These are phyloP conservation scores for Kuschelorhynchus macadamiae DNA, from an alignment of 2,888 invertebrate genomes.

Conservation along the genomic window DNA sequence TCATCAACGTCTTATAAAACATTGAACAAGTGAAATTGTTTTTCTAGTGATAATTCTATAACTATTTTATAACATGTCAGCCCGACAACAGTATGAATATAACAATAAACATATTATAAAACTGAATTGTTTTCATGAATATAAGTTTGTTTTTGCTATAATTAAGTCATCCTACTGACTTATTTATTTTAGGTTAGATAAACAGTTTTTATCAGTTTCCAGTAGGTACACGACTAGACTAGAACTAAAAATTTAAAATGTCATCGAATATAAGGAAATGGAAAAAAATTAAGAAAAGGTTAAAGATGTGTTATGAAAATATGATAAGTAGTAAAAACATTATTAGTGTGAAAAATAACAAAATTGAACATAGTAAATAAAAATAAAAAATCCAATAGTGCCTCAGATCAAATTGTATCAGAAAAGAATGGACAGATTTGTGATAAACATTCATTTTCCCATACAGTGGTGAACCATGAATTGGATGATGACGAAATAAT, in stretches of 20 bases:
- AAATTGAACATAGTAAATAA: too few relatives aligned
- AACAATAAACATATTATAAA: conserved; percentile 13
- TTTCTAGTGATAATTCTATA: conserved; percentile 3
- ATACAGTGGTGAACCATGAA: too few relatives aligned
- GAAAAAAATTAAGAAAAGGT: conserved; percentile 9
- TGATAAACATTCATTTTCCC: too few relatives aligned
- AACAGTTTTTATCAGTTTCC: too few relatives aligned
- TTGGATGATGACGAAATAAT: too few relatives aligned
- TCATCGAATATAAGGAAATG: background rate
- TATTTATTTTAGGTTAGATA: too few relatives aligned
- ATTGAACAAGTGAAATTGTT: conserved; percentile 15
- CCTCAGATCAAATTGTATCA: too few relatives aligned
- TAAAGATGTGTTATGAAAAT: conserved; percentile 7
- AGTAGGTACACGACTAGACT: too few relatives aligned
- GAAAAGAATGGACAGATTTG: too few relatives aligned
- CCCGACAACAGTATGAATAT: conserved; percentile 2
- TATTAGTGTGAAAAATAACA: background rate
- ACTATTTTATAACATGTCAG: conserved; percentile 8
- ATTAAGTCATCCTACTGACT: too few relatives aligned
- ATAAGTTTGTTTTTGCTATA: background rate
- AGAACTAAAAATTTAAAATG: too few relatives aligned
- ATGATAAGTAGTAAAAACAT: conserved; percentile 2
- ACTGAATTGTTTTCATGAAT: conserved; percentile 12
- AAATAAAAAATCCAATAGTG: too few relatives aligned
- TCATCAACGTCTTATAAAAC: conserved; percentile 2